Evolutionary conservation across 2,113 vertebrate species (phyloP).

Genomic region (Forbesichthys agassizii): DNA sequence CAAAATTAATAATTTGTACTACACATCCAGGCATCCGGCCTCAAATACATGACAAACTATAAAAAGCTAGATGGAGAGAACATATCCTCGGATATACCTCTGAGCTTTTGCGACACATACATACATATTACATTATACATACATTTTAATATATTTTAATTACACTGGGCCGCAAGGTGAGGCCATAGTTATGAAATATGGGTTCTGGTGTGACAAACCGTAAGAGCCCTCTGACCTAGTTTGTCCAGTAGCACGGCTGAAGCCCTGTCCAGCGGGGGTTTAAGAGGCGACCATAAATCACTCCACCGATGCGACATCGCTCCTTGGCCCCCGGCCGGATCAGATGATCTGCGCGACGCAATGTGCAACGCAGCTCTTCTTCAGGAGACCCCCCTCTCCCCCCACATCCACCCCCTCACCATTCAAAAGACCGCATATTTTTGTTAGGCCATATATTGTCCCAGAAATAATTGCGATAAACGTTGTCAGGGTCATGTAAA

Average conservation of each 20-base stretch:
- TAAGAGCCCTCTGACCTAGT: constrained; percentile 44
- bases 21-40: no score
- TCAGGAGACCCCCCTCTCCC: constrained; percentile 29
- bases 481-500: no score
- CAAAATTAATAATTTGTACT: no score
- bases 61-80: background rate
- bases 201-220: constrained; percentile 5
- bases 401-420: no score
- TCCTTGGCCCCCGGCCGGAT: constrained; percentile 50
- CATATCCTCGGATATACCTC: background rate
- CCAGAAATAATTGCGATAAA: no score
- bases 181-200: background rate
- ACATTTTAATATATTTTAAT: background rate
- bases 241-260: constrained; percentile 31
- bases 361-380: constrained; percentile 64
- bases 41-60: background rate
- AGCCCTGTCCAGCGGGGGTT: constrained; percentile 43
- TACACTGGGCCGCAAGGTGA: background rate
- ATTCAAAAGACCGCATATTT: no score
- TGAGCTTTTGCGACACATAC: background rate
- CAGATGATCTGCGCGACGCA: constrained; percentile 57
- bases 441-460: no score
- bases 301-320: constrained; percentile 46
- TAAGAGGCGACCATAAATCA: constrained; percentile 51
- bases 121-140: no score